Evolutionary conservation across 2,888 invertebrate genomes (phyloP), one percentile per base, ranked within the genome.

Genomic region (Elaeidobius kamerunicus): DNA sequence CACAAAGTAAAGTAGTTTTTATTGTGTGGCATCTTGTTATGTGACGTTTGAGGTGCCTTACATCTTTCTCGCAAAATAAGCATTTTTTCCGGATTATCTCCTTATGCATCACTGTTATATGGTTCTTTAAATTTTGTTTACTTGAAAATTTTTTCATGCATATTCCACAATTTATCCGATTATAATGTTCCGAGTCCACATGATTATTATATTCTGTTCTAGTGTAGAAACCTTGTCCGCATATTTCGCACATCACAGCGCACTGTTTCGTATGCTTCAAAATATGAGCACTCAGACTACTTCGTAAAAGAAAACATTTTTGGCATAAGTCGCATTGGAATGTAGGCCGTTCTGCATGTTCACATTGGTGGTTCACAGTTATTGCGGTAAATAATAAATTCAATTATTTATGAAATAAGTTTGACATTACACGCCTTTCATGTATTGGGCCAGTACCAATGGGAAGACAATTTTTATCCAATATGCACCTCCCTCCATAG

Each of bases 321-420:
- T 78, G 77, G 55, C 83, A 83, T 1, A 78, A 68, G 0, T 78
- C 72, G 58, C 82, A 82, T 32, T 62, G 52, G 53, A 57, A 63
- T 2, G 46, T 41, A 16, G 4, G 3, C 12, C 41, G 14, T n/a
- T 23, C 34, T 43, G 28, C 7, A 47, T 50, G 50, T 14, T 43
- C 38, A 16, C 3, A 19, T 27, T 23, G 60, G 41, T 64, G 65
- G 36, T 63, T 59, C n/a, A n/a, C n/a, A n/a, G n/a, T n/a, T n/a
- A n/a, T n/a, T n/a, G n/a, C n/a, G n/a, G n/a, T n/a, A n/a, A n/a
- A n/a, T n/a, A n/a, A n/a, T n/a, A n/a, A n/a, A n/a, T n/a, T n/a
- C n/a, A n/a, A n/a, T n/a, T n/a, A n/a, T n/a, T n/a, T n/a, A n/a
- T n/a, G n/a, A n/a, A n/a, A n/a, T n/a, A n/a, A n/a, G n/a, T n/a